These are phyloP conservation scores for Ameiurus melas DNA, from an alignment of 2,113 vertebrate genomes.

Conservation along the genomic window DNA sequence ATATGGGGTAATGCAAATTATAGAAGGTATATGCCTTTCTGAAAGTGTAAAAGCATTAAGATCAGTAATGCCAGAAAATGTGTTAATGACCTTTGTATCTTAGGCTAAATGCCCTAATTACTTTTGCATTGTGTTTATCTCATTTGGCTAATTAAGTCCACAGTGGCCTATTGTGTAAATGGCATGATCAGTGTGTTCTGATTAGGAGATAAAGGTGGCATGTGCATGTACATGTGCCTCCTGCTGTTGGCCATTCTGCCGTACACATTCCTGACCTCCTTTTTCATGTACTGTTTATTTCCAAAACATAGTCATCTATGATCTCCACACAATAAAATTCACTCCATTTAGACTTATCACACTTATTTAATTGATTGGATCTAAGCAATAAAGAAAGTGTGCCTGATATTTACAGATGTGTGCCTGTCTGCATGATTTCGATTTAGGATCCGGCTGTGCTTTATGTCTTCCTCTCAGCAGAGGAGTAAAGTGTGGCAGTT, in stretches of 20 bases:
- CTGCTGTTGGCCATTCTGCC: not conserved
- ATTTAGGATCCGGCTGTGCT: constrained; percentile 14
- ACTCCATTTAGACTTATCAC: constrained; percentile 41
- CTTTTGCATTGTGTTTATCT: not conserved
- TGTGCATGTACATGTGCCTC: not conserved
- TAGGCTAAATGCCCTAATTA: not conserved
- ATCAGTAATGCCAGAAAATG: not conserved
- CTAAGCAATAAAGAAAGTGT: constrained; percentile 57
- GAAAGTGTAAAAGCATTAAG: not conserved
- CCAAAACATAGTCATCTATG: constrained; percentile 44
- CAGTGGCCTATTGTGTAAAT: not conserved
- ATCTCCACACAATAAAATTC: constrained; percentile 21
- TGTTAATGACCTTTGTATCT: not conserved
- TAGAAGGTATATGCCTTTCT: not conserved
- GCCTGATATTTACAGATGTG: constrained; percentile 55
- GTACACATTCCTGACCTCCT: constrained; percentile 36
- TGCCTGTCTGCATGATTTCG: constrained; percentile 34
- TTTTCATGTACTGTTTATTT: constrained; percentile 45
- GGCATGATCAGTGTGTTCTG: constrained; percentile 1
- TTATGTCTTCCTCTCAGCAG: not conserved
- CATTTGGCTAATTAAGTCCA: not conserved
- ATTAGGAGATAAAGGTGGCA: constrained; percentile 26
- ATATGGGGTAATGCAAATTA: not conserved
- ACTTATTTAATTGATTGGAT: constrained; percentile 43
- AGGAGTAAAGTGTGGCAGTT: not conserved